Evolutionary conservation across 2,888 invertebrate genomes (phyloP).

Genomic region (Lathronympha strigana): DNA sequence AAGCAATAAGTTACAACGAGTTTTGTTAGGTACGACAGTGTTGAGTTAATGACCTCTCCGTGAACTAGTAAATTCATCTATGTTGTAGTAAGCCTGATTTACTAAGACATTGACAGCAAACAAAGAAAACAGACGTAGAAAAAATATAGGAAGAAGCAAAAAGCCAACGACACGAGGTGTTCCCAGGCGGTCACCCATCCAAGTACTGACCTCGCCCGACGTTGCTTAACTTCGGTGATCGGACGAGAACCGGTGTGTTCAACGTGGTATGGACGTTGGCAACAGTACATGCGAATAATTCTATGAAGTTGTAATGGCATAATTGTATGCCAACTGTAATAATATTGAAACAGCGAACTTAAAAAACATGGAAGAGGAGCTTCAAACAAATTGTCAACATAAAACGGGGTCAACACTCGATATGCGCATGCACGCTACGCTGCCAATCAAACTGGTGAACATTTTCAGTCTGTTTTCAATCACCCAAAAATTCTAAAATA

Average conservation of each 20-base stretch:
- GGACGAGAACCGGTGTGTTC: constrained; percentile 53
- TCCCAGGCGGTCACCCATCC: constrained; percentile 51
- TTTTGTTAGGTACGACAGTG: too few species aligned
- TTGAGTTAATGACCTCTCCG: too few species aligned
- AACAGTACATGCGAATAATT: constrained; percentile 1
- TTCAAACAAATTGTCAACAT: too few species aligned
- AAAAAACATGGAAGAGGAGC: too few species aligned
- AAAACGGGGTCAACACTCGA: too few species aligned
- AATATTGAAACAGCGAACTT: too few species aligned
- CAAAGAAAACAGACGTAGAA: too few species aligned
- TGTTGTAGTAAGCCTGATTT: neutral
- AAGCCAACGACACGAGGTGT: constrained; percentile 48
- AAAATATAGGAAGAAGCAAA: constrained; percentile 41
- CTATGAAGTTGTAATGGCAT: neutral
- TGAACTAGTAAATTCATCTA: neutral
- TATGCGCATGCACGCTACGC: too few species aligned
- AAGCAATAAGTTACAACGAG: too few species aligned
- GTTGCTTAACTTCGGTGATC: constrained; percentile 62
- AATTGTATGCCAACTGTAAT: neutral
- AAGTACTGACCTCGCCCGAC: constrained; percentile 55
- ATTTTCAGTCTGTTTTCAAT: too few species aligned
- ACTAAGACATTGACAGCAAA: neutral
- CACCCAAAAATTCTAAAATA: too few species aligned
- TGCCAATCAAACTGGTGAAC: too few species aligned
- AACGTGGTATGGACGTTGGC: constrained; percentile 49